These are phyloP conservation scores for Drosophila seguyi DNA, from an alignment of 1,140 invertebrate species.

Conservation along the genomic window DNA sequence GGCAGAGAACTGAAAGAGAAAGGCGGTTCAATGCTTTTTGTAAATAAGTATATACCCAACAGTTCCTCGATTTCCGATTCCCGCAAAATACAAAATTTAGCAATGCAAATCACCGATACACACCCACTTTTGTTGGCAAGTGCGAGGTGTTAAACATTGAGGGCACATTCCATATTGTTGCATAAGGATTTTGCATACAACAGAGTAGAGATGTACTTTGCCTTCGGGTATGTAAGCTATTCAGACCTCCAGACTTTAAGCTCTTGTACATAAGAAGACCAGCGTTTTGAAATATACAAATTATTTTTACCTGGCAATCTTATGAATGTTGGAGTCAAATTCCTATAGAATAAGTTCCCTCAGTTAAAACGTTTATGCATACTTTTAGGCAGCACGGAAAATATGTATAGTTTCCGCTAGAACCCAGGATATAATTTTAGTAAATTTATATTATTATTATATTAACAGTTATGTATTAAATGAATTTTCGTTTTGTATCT, in stretches of 20 bases:
- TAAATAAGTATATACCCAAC: slow-evolving; percentile 22
- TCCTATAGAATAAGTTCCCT: not conserved
- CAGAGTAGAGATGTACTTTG: slow-evolving; percentile 4
- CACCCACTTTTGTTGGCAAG: slow-evolving; percentile 37
- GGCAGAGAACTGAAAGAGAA: slow-evolving; percentile 32
- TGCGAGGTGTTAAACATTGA: not conserved
- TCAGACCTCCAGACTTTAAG: not conserved
- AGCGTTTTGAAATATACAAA: not conserved
- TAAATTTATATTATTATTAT: not conserved
- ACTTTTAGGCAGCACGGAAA: not conserved
- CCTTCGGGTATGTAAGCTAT: not conserved
- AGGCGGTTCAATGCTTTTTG: slow-evolving; percentile 49
- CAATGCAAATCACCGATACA: slow-evolving; percentile 50
- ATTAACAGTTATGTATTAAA: not conserved
- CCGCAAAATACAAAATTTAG: slow-evolving; percentile 22
- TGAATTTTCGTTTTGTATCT: not conserved
- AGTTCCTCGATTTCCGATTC: slow-evolving; percentile 7
- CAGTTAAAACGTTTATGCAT: not conserved
- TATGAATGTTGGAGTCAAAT: not conserved
- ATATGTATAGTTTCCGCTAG: too few relatives aligned
- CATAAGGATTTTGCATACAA: not conserved
- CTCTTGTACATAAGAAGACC: not conserved
- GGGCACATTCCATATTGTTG: not conserved
- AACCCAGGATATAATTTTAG: not conserved
- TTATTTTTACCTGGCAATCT: not conserved